These are phyloP conservation scores for Stomatorhinus walkeri DNA, from an alignment of 2,797 vertebrate species.

Conservation along the genomic window DNA sequence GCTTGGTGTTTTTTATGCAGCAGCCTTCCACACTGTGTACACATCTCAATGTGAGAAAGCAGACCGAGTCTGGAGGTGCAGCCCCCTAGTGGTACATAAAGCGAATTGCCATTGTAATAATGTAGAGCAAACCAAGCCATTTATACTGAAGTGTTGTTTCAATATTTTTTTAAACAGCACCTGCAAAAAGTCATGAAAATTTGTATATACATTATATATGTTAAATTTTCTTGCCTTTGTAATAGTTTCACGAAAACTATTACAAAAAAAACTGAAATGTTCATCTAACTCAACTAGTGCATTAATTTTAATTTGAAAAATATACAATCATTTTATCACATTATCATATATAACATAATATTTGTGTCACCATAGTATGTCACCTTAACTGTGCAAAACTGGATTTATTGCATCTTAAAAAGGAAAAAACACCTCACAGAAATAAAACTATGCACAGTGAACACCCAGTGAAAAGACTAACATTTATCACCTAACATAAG, in stretches of 20 bases:
- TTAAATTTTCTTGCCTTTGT: background rate
- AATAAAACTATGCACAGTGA: background rate
- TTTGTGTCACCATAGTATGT: background rate
- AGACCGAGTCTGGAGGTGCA: background rate
- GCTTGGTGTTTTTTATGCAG: background rate
- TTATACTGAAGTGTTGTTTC: background rate
- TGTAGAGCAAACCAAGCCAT: background rate
- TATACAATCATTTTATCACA: background rate
- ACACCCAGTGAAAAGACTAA: background rate
- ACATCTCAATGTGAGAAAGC: background rate
- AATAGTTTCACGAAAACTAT: background rate
- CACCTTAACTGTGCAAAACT: background rate
- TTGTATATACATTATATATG: background rate
- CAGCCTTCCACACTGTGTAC: background rate
- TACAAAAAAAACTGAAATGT: background rate
- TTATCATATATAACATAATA: background rate
- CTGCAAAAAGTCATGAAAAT: background rate
- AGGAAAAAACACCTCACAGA: background rate
- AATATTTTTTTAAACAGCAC: background rate
- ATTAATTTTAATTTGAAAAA: background rate
- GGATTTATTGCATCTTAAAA: background rate
- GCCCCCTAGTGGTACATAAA: conserved; percentile 12
- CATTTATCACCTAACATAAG: background rate
- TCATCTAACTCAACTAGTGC: background rate
- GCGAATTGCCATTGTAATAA: conserved; percentile 1